A percentile compares a stretch with the other conserved stretches of the same genome.
Evolutionary conservation across 2,113 vertebrate genomes (phyloP).

Genomic region (Abramis brama): DNA sequence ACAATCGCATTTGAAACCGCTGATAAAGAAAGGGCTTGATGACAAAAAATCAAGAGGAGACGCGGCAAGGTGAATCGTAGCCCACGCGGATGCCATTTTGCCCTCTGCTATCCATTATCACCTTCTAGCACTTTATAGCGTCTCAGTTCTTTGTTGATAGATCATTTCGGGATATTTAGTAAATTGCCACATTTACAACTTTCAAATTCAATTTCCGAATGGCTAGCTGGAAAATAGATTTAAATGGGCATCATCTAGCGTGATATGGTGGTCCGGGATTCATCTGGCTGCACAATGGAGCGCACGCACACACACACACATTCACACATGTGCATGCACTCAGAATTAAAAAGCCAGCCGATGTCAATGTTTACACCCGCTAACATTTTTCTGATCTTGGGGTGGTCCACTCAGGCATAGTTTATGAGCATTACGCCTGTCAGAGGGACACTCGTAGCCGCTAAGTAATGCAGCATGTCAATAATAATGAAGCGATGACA

Average conservation of each 20-base stretch:
- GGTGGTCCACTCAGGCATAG: slow-evolving; percentile 55
- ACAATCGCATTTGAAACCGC: slow-evolving; percentile 64
- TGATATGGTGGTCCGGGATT: slow-evolving; percentile 48
- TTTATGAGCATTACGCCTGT: slow-evolving; percentile 60
- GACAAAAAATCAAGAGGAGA: slow-evolving; percentile 43
- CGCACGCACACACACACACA: background rate
- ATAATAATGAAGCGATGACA: slow-evolving; percentile 77
- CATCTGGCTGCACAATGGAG: slow-evolving; percentile 18
- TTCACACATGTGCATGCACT: background rate
- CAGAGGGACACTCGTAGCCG: slow-evolving; percentile 74
- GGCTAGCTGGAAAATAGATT: slow-evolving; percentile 55
- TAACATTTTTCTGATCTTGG: slow-evolving; percentile 62
- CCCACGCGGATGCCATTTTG: slow-evolving; percentile 51
- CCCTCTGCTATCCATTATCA: slow-evolving; percentile 44
- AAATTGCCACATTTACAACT: slow-evolving; percentile 50
- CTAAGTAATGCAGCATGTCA: slow-evolving; percentile 81
- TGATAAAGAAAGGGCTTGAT: slow-evolving; percentile 61
- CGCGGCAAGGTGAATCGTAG: slow-evolving; percentile 56
- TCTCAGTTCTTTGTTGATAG: slow-evolving; percentile 48
- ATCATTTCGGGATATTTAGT: slow-evolving; percentile 49
- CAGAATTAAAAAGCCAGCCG: slow-evolving; percentile 27
- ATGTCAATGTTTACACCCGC: slow-evolving; percentile 56
- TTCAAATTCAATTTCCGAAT: slow-evolving; percentile 37
- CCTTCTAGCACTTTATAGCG: slow-evolving; percentile 29
- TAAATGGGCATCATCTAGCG: slow-evolving; percentile 48